Conservation (phyloP, 2,888 invertebrate genomes). For the Pristionchus arcanus region DNA sequence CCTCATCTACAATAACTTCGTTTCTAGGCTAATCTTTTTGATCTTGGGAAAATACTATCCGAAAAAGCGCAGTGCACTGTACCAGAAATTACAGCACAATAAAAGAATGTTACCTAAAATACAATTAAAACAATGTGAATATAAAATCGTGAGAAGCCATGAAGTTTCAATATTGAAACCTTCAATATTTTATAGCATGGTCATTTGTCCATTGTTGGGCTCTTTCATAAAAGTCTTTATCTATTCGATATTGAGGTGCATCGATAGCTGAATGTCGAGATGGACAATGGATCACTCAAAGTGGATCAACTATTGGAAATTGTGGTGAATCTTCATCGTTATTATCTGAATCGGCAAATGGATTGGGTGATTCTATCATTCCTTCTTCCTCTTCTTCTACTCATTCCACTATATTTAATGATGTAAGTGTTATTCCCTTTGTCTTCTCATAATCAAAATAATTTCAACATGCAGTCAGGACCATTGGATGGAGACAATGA, state of each 20-base stretch:
- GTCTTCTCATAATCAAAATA: not conserved
- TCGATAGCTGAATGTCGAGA: conserved; percentile 39
- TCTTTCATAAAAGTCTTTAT: too few species aligned
- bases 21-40: too few species aligned
- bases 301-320: conserved; percentile 19
- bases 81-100: too few species aligned
- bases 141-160: too few species aligned
- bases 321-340: not conserved
- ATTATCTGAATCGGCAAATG: not conserved
- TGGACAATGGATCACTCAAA: conserved; percentile 22
- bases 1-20: too few species aligned
- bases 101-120: too few species aligned
- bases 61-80: too few species aligned
- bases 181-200: too few species aligned
- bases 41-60: too few species aligned
- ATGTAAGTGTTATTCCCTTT: not conserved
- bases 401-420: not conserved
- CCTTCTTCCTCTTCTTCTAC: not conserved
- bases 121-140: too few species aligned
- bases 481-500: conserved; percentile 34
- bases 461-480: not conserved
- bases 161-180: too few species aligned
- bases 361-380: not conserved
- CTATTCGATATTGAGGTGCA: not conserved
- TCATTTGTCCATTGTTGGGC: too few species aligned